Percentiles rank a stretch among this genome's conserved stretches.
These are phyloP conservation scores for Microtus oregoni DNA, from an alignment of 2,113 vertebrate genomes.

Conservation along the genomic window DNA sequence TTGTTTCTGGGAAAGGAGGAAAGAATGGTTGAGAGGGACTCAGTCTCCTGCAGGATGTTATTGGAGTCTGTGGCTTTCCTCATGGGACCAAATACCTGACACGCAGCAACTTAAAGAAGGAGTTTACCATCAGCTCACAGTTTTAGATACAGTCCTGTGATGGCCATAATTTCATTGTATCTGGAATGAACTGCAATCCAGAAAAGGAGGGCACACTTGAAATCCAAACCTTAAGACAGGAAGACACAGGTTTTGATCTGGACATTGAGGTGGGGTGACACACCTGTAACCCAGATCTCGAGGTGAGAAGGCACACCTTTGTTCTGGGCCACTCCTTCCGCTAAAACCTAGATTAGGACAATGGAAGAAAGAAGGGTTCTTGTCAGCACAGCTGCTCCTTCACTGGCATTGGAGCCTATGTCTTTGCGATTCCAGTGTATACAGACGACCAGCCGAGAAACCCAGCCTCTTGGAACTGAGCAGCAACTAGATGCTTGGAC, in stretches of 20 bases:
- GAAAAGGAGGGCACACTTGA: not conserved
- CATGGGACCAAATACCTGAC: not conserved
- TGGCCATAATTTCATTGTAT: not conserved
- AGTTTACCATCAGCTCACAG: no score
- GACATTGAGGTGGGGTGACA: not conserved
- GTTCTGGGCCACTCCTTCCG: not conserved
- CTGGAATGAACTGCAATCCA: not conserved
- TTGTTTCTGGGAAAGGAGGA: not conserved
- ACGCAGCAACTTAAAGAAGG: not conserved
- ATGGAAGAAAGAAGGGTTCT: not conserved
- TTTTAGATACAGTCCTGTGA: not conserved
- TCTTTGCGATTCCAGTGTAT: not conserved
- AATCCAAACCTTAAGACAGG: not conserved
- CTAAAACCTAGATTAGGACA: not conserved
- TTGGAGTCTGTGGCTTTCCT: not conserved
- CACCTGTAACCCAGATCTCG: not conserved
- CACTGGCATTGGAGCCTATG: not conserved
- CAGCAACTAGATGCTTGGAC: not conserved
- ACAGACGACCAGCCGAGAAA: not conserved
- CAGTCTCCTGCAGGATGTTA: not conserved
- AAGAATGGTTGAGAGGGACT: no score
- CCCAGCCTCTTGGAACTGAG: not conserved
- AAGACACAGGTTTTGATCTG: not conserved
- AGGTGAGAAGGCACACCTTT: not conserved
- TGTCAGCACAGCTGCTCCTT: not conserved